Conservation (phyloP, 2,888 invertebrate species). For the Tachina grossa region DNA sequence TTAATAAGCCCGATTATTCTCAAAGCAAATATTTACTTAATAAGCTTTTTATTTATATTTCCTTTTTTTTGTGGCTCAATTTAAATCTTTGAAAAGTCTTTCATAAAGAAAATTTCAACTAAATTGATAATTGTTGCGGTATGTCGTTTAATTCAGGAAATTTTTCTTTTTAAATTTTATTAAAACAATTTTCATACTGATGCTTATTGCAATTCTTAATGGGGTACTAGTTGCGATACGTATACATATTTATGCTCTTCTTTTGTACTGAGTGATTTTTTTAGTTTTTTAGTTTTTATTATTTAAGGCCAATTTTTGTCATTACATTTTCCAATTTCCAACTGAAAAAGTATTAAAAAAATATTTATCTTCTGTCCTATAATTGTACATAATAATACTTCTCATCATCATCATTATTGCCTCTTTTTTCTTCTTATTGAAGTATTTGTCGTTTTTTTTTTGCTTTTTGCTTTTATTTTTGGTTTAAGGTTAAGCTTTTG, state of each 20-base stretch:
- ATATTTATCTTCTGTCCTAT: conserved; percentile 47
- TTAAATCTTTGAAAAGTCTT: conserved; percentile 25
- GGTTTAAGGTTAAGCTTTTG: conserved; percentile 7
- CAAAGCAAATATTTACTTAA: background rate
- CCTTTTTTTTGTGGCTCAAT: background rate
- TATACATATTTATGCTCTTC: background rate
- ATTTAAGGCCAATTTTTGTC: background rate
- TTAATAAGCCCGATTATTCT: background rate
- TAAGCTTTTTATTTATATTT: background rate
- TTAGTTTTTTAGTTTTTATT: no score
- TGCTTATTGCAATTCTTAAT: background rate
- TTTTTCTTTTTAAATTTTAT: conserved; percentile 18
- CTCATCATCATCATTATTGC: conserved; percentile 36
- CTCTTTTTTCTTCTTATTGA: conserved; percentile 2
- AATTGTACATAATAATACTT: conserved; percentile 54
- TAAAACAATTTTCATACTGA: conserved; percentile 18
- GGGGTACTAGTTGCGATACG: conserved; percentile 8
- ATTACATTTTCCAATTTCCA: conserved; percentile 16
- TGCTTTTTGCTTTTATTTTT: background rate
- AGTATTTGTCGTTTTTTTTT: conserved; percentile 15
- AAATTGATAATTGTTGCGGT: conserved; percentile 48
- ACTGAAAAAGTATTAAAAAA: conserved; percentile 21
- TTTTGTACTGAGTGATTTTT: conserved; percentile 21
- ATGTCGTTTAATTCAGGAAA: conserved; percentile 40
- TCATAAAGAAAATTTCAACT: conserved; percentile 10